Evolutionary conservation across 2,113 vertebrate genomes (phyloP).

Genomic region (Castor canadensis): DNA sequence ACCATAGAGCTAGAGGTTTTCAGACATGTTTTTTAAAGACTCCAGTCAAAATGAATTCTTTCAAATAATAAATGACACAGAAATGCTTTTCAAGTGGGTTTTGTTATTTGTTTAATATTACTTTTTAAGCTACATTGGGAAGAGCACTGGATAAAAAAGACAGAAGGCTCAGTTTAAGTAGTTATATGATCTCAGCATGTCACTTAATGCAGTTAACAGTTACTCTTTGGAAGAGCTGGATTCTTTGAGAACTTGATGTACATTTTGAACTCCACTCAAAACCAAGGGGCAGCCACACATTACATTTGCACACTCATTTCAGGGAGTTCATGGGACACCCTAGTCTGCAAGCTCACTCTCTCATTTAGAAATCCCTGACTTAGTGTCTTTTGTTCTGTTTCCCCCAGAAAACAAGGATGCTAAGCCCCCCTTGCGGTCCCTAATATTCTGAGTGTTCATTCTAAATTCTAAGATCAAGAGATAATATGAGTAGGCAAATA

Average conservation of each 20-base stretch:
- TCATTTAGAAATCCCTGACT: not conserved
- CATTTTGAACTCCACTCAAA: not conserved
- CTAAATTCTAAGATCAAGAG: constrained; percentile 7
- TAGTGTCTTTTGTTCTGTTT: not conserved
- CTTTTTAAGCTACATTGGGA: not conserved
- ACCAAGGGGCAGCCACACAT: not conserved
- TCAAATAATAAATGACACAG: not conserved
- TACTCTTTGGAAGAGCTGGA: not conserved
- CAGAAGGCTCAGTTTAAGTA: not conserved
- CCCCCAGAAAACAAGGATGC: not conserved
- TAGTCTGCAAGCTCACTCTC: not conserved
- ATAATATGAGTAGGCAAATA: not conserved
- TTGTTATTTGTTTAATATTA: not conserved
- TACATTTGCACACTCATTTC: not conserved
- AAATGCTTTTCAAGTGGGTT: not conserved
- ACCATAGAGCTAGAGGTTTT: not conserved
- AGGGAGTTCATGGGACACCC: not conserved
- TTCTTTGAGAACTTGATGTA: not conserved
- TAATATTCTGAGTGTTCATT: not conserved
- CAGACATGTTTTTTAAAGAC: not conserved
- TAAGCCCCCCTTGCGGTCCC: not conserved
- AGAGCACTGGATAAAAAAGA: not conserved
- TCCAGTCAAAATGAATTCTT: not conserved
- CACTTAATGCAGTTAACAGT: not conserved
- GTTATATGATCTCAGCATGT: not conserved